Evolutionary conservation across 2,113 vertebrate genomes (phyloP).

Genomic region (Solea solea): DNA sequence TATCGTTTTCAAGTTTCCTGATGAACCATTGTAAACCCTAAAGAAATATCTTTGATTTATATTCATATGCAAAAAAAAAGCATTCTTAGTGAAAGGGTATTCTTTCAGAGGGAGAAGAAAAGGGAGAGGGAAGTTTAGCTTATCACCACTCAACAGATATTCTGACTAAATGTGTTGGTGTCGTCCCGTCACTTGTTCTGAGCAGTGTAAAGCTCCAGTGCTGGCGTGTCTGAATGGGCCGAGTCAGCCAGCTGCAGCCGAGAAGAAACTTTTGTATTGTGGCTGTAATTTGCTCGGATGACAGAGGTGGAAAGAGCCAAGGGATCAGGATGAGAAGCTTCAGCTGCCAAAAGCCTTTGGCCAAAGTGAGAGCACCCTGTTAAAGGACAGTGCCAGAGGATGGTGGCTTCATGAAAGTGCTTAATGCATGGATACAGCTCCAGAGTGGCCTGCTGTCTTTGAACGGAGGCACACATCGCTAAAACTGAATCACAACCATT

Average conservation of each 20-base stretch:
- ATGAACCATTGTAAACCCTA: constrained; percentile 30
- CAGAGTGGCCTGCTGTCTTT: constrained; percentile 10
- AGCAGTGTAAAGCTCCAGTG: constrained; percentile 41
- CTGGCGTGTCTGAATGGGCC: constrained; percentile 54
- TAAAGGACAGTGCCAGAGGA: constrained; percentile 21
- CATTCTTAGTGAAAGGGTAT: constrained; percentile 44
- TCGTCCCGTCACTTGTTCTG: constrained; percentile 43
- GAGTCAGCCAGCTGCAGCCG: constrained; percentile 60
- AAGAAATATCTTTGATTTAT: constrained; percentile 66
- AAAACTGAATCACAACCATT: not conserved
- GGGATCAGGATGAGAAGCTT: constrained; percentile 50
- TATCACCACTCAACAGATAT: constrained; percentile 69
- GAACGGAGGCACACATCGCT: not conserved
- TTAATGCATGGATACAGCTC: constrained; percentile 49
- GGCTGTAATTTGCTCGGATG: constrained; percentile 71
- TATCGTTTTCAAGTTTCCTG: constrained; percentile 58
- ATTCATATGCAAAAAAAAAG: constrained; percentile 69
- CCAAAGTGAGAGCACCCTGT: constrained; percentile 50
- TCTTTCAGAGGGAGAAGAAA: constrained; percentile 45
- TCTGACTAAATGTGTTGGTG: constrained; percentile 56
- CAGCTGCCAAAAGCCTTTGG: constrained; percentile 63
- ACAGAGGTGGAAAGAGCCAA: constrained; percentile 51
- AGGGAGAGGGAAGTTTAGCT: constrained; percentile 55
- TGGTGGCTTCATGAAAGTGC: constrained; percentile 55
- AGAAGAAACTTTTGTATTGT: constrained; percentile 46